Evolutionary conservation across 2,888 invertebrate genomes (phyloP).

Genomic region (Drosophila atroscutellata): DNA sequence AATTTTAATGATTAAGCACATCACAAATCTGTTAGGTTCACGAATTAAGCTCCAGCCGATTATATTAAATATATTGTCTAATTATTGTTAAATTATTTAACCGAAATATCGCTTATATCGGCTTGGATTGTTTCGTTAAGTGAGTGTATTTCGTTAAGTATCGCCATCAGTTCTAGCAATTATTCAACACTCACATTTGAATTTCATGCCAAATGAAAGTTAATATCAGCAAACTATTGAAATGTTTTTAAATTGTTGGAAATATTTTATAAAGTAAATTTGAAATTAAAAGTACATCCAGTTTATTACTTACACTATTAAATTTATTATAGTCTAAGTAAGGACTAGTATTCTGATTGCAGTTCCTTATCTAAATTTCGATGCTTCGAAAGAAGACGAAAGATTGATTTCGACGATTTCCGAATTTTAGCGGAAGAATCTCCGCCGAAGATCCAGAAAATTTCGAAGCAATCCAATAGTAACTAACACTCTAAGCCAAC

Average conservation of each 20-base stretch:
- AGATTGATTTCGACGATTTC: neutral
- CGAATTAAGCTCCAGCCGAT: neutral
- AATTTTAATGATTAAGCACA: neutral
- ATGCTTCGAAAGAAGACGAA: constrained; percentile 28
- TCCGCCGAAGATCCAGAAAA: neutral
- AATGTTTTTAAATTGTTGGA: constrained; percentile 14
- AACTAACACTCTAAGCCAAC: constrained; percentile 10
- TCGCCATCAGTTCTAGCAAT: constrained; percentile 3
- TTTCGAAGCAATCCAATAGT: neutral
- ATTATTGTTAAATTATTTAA: neutral
- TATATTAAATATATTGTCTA: neutral
- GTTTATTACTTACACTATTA: too few relatives aligned
- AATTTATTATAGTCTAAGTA: too few relatives aligned
- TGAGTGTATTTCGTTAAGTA: constrained; percentile 11
- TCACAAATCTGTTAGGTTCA: neutral
- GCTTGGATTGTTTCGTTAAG: constrained; percentile 9
- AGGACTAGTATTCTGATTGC: neutral
- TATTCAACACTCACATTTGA: constrained; percentile 38
- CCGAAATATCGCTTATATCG: neutral
- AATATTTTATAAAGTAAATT: constrained; percentile 32
- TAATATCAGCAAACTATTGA: neutral
- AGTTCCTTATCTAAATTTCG: constrained; percentile 9
- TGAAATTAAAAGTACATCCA: constrained; percentile 19
- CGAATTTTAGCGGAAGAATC: neutral
- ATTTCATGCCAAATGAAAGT: constrained; percentile 12